These are phyloP conservation scores for Pterois miles DNA, from an alignment of 2,797 vertebrate genomes.

Conservation along the genomic window DNA sequence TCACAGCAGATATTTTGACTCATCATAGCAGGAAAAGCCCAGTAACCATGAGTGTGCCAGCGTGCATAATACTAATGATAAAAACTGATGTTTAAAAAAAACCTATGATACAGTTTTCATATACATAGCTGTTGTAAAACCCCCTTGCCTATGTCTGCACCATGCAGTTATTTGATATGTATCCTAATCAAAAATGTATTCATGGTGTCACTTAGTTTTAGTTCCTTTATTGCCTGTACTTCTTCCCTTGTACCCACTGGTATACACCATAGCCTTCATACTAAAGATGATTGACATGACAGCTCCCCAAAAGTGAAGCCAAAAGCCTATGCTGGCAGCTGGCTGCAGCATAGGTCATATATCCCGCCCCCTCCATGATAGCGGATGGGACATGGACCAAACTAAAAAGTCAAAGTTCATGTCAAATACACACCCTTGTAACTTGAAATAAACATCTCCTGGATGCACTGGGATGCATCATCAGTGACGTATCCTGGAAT, in stretches of 20 bases:
- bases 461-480: no score
- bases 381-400: no score
- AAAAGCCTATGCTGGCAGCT: no score
- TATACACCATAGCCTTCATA: not conserved
- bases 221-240: not conserved
- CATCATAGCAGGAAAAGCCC: not conserved
- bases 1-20: not conserved
- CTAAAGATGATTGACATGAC: no score
- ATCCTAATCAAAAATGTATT: not conserved
- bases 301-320: no score
- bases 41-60: not conserved
- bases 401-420: no score
- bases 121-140: not conserved
- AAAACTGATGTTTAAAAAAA: not conserved
- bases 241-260: not conserved
- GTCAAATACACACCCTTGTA: no score
- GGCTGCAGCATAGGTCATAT: no score
- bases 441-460: no score
- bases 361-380: no score
- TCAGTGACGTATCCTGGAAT: no score
- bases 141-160: not conserved
- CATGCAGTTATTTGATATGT: not conserved
- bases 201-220: not conserved
- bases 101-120: not conserved
- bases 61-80: not conserved